phyloP scores from a whole-genome alignment of 2,797 vertebrate genomes.

The Darevskia nairensis region DNA sequence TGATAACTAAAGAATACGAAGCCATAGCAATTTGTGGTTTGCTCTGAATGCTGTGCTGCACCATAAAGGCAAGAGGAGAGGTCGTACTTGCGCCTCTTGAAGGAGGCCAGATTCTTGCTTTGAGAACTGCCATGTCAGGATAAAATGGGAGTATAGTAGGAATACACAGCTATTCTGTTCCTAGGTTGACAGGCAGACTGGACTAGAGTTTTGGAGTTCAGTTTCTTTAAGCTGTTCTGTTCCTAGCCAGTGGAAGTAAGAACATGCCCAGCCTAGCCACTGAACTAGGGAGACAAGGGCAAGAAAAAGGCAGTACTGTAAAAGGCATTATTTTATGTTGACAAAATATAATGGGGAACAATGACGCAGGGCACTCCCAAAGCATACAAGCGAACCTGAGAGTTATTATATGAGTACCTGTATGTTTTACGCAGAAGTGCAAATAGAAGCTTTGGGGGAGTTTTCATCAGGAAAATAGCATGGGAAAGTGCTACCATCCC shows the following conservation, averaged over 20 bases:
- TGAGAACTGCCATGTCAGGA: not conserved
- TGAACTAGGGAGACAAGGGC: not conserved
- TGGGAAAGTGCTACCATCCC: no score
- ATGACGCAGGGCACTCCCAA: not conserved
- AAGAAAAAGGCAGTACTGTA: not conserved
- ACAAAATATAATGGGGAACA: no score
- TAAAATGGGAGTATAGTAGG: not conserved
- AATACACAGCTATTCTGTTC: not conserved
- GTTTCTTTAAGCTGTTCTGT: not conserved
- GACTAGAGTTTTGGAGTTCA: not conserved
- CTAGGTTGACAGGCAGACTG: not conserved
- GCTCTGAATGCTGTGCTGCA: not conserved
- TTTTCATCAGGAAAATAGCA: no score
- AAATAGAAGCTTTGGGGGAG: not conserved
- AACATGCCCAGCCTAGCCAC: not conserved
- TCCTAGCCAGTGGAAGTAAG: not conserved
- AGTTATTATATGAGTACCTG: not conserved
- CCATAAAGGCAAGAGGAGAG: not conserved
- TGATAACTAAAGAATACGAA: not conserved
- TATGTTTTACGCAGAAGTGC: not conserved
- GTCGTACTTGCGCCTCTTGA: not conserved
- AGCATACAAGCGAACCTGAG: not conserved
- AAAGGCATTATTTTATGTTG: no score
- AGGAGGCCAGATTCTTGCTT: not conserved
- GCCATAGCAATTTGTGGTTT: not conserved